Conservation (phyloP, 2,113 vertebrate species). For the Sisor rabdophorus region DNA sequence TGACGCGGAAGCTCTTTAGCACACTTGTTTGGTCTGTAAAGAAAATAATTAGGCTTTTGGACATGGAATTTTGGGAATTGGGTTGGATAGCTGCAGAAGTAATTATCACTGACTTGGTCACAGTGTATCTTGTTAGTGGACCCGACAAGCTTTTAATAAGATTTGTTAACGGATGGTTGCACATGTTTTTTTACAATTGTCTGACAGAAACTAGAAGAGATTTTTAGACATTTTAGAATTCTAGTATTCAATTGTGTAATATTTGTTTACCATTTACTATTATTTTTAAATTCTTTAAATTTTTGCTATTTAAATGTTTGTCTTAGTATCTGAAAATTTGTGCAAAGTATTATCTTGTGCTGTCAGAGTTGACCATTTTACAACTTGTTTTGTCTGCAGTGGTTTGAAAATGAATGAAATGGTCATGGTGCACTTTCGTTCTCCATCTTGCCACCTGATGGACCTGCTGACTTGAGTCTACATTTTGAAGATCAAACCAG, state of each 20-base stretch:
- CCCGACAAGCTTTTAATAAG: conserved; percentile 39
- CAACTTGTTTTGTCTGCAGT: conserved; percentile 28
- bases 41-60: conserved; percentile 35
- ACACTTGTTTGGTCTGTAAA: conserved; percentile 16
- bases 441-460: conserved; percentile 10
- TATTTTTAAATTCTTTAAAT: conserved; percentile 1
- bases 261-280: conserved; percentile 9
- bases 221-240: background rate
- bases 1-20: background rate
- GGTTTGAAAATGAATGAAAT: conserved; percentile 35
- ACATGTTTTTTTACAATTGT: conserved; percentile 27
- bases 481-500: conserved; percentile 20
- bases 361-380: too few relatives aligned
- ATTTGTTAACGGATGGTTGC: conserved; percentile 41
- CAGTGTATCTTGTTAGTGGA: conserved; percentile 34
- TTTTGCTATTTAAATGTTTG: background rate
- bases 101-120: conserved; percentile 20
- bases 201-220: background rate
- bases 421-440: background rate
- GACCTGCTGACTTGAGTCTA: background rate
- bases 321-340: conserved; percentile 35
- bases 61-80: conserved; percentile 49
- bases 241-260: background rate
- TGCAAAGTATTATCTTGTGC: conserved; percentile 36
- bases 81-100: conserved; percentile 36